phyloP scores from a whole-genome alignment of 2,888 invertebrate species.

The Thera britannica region DNA sequence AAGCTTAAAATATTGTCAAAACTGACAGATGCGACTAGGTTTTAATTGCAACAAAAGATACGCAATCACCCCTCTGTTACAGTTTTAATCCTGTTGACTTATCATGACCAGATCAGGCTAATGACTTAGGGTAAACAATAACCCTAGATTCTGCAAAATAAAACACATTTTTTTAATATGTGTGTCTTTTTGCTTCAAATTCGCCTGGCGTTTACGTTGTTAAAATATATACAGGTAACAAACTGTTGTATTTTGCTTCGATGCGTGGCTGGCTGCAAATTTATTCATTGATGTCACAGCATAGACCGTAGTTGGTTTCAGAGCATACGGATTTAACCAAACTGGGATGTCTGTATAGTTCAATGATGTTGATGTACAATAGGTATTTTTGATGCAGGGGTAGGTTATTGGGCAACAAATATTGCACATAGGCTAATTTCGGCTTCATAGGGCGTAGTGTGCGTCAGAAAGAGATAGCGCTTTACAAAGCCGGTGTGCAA shows the following conservation, averaged over 20 bases:
- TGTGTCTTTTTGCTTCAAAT: conserved; percentile 18
- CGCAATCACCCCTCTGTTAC: too few relatives aligned
- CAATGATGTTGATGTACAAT: not conserved
- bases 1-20: too few relatives aligned
- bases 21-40: too few relatives aligned
- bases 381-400: not conserved
- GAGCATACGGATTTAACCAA: not conserved
- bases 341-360: not conserved
- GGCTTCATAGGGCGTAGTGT: too few relatives aligned
- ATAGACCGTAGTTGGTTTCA: not conserved
- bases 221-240: not conserved
- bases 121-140: not conserved
- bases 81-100: not conserved
- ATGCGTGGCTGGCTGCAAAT: conserved; percentile 12
- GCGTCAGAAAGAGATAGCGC: too few relatives aligned
- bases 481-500: too few relatives aligned
- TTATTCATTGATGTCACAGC: conserved; percentile 18
- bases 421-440: too few relatives aligned
- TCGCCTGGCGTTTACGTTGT: conserved; percentile 3
- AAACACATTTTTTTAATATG: conserved; percentile 7
- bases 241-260: conserved; percentile 13
- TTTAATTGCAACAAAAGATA: too few relatives aligned
- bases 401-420: not conserved
- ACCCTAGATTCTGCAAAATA: not conserved
- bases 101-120: not conserved